Percentiles rank a stretch among this genome's conserved stretches.
Evolutionary conservation across 1,140 invertebrate genomes (phyloP).

Genomic region (Amyelois transitella): DNA sequence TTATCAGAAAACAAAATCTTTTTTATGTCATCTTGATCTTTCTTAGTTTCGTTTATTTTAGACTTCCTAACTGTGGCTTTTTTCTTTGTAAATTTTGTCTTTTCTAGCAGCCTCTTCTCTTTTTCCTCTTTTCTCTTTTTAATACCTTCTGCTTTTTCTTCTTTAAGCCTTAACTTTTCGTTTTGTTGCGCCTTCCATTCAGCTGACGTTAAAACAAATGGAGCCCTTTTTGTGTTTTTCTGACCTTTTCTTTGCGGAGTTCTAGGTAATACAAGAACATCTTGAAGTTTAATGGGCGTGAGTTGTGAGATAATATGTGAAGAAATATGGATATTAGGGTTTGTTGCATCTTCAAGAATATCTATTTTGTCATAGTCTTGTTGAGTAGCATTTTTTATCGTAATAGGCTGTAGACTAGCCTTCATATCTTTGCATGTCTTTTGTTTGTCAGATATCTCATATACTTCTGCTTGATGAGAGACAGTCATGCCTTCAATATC

Average conservation of each 20-base stretch:
- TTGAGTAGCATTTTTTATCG: not conserved
- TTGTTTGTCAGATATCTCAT: not conserved
- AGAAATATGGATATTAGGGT: not conserved
- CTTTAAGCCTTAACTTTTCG: constrained; percentile 15
- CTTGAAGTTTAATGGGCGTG: not conserved
- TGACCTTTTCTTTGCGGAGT: constrained; percentile 15
- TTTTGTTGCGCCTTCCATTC: constrained; percentile 14
- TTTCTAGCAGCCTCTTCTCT: constrained; percentile 12
- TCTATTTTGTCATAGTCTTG: not conserved
- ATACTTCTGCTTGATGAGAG: not conserved
- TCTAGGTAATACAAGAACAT: constrained; percentile 16
- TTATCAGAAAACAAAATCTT: too few relatives aligned
- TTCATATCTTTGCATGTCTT: not conserved
- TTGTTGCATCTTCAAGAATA: not conserved
- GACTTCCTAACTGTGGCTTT: not conserved
- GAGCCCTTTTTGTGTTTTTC: constrained; percentile 11
- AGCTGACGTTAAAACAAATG: constrained; percentile 18
- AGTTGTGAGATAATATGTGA: too few relatives aligned
- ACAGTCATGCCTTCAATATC: not conserved
- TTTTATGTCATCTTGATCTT: too few relatives aligned
- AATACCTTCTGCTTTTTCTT: constrained; percentile 17
- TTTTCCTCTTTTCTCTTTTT: constrained; percentile 17
- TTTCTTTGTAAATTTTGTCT: not conserved
- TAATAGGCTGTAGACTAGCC: not conserved
- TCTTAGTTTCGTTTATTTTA: too few relatives aligned